These are phyloP conservation scores for Platysteira castanea DNA, from an alignment of 2,113 vertebrate genomes.

Conservation along the genomic window DNA sequence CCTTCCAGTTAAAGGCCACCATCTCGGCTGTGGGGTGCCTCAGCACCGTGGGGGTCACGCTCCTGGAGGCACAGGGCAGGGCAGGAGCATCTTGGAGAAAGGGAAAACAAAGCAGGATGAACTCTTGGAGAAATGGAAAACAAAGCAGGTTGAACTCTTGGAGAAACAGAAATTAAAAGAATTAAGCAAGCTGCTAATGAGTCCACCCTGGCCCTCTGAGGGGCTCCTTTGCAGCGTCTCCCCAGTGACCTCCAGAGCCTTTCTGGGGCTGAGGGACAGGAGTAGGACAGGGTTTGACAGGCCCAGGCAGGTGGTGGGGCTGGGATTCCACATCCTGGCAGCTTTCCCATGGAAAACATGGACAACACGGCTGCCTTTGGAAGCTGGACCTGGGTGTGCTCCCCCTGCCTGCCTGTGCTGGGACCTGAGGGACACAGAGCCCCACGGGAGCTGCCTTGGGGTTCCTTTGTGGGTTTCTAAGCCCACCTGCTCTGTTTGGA, in stretches of 20 bases:
- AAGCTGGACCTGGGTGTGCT: not conserved
- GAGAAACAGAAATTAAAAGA: not conserved
- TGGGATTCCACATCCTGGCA: not conserved
- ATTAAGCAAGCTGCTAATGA: not conserved
- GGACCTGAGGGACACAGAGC: not conserved
- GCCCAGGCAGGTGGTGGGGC: not conserved
- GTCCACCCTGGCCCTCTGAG: not conserved
- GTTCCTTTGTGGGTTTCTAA: not conserved
- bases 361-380: not conserved
- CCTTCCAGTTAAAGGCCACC: conserved; percentile 65
- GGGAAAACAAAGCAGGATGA: not conserved
- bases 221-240: not conserved
- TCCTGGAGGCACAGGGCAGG: not conserved
- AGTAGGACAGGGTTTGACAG: not conserved
- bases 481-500: not conserved
- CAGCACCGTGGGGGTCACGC: not conserved
- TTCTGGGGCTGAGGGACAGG: not conserved
- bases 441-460: not conserved
- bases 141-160: not conserved
- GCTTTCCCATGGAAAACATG: not conserved
- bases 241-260: not conserved
- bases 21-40: not conserved
- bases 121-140: not conserved
- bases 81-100: not conserved
- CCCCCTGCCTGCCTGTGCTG: not conserved